phyloP scores from a whole-genome alignment of 2,888 invertebrate genomes.

The Thereva nobilitata region DNA sequence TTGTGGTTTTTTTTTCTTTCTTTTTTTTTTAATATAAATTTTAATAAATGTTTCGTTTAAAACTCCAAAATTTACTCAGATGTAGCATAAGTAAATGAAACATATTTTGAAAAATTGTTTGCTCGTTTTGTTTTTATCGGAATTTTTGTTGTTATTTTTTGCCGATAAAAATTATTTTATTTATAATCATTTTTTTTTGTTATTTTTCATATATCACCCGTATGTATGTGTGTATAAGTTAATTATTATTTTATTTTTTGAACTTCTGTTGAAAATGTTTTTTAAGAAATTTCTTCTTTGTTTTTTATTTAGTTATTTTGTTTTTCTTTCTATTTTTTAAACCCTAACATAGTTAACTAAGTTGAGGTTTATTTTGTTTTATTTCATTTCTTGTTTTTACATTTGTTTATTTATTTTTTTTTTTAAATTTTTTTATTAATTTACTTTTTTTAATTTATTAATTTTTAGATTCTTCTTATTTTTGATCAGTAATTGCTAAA shows the following conservation, averaged over 20 bases:
- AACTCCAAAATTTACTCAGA: background rate
- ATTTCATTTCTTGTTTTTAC: conserved; percentile 2
- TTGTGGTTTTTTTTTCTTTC: background rate
- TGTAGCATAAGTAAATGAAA: conserved; percentile 20
- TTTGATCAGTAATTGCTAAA: conserved; percentile 71
- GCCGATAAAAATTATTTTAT: too few species aligned
- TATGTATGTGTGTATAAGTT: background rate
- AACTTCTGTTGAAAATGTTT: too few species aligned
- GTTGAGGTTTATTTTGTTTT: background rate
- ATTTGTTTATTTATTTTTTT: conserved; percentile 3
- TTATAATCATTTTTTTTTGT: conserved; percentile 6
- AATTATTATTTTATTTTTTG: too few species aligned
- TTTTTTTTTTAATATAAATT: background rate
- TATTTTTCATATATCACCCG: conserved; percentile 17
- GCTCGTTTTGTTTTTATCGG: background rate
- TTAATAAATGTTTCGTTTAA: background rate
- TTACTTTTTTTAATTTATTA: conserved; percentile 16
- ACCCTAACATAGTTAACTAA: too few species aligned
- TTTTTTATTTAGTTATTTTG: too few species aligned
- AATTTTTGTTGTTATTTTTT: background rate
- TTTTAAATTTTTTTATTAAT: conserved; percentile 25
- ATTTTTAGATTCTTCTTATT: background rate
- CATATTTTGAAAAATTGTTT: conserved; percentile 11
- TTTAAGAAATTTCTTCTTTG: too few species aligned
- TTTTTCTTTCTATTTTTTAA: too few species aligned